Percentiles rank a stretch among this genome's conserved stretches.
These are phyloP conservation scores for Pachliopta kotzebuea DNA, from an alignment of 2,888 invertebrate species.

Conservation along the genomic window DNA sequence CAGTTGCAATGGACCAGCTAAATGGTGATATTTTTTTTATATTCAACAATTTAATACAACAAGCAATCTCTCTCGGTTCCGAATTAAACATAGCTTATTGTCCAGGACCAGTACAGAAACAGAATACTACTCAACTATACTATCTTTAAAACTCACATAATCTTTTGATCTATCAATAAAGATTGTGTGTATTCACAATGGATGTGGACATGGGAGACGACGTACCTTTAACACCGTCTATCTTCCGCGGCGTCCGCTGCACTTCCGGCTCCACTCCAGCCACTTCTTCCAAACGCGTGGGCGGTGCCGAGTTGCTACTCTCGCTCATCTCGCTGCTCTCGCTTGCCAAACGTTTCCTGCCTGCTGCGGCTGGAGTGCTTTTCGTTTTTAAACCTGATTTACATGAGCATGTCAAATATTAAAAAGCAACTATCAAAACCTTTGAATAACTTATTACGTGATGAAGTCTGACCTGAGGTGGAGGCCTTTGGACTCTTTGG, in stretches of 20 bases:
- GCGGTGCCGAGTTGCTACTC: conserved; percentile 67
- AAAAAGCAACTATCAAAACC: neutral
- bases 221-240: conserved; percentile 72
- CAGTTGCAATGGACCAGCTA: conserved; percentile 71
- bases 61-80: no score
- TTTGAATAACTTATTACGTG: no score
- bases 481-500: conserved; percentile 77
- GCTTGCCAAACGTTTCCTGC: conserved; percentile 62
- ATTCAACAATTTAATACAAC: neutral
- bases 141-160: no score
- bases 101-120: no score
- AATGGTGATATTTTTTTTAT: neutral
- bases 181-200: neutral
- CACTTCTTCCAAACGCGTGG: conserved; percentile 62
- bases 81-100: no score
- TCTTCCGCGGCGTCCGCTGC: conserved; percentile 73
- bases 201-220: neutral
- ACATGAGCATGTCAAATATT: neutral
- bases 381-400: conserved; percentile 52
- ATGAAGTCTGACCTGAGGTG: conserved; percentile 57
- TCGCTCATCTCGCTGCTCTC: conserved; percentile 73
- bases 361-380: conserved; percentile 40
- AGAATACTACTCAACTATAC: no score
- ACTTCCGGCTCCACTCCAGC: conserved; percentile 79
- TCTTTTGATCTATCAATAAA: neutral